Evolutionary conservation across 2,888 invertebrate genomes (phyloP), one percentile per base, ranked within the genome.

Genomic region (Disparrhopalites patrizii): DNA sequence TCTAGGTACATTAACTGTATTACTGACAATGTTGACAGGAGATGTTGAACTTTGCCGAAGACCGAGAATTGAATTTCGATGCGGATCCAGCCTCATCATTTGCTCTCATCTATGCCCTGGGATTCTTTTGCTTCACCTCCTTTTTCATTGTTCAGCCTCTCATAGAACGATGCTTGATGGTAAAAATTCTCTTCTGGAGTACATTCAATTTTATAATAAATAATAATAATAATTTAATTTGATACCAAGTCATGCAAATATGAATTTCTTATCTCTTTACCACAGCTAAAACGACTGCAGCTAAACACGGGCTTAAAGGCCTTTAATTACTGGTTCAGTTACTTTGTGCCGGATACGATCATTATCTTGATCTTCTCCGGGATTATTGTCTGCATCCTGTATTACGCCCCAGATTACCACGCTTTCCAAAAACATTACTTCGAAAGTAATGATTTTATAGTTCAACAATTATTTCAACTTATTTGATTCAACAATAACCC

Each of bases 221-320:
- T n/a, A n/a, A n/a, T n/a, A n/a, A n/a, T n/a, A n/a, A n/a, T n/a
- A n/a, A n/a, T n/a, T n/a, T n/a, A n/a, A n/a, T n/a, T n/a, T n/a
- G n/a, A n/a, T n/a, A n/a, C n/a, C n/a, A n/a, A n/a, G n/a, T n/a
- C n/a, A n/a, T n/a, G n/a, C n/a, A n/a, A n/a, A n/a, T n/a, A n/a
- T n/a, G n/a, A n/a, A n/a, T n/a, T n/a, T n/a, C n/a, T n/a, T n/a
- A n/a, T n/a, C n/a, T n/a, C n/a, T n/a, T n/a, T n/a, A n/a, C n/a
- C n/a, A 31, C 20, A 62, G 62, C 43, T 63, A 3, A 63, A 63
- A 38, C 20, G 36, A 10, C 20, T 63, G 5, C 62, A 63, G 23
- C 8, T 63, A 7, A 63, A 54, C 25, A 52, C 62, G 2, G 62
- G 62, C 10, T 18, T 63, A 10, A 38, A n/a, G 3, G 10, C 25